Evolutionary conservation across 2,113 vertebrate species (phyloP).

Genomic region (Hippocampus guttulatus): DNA sequence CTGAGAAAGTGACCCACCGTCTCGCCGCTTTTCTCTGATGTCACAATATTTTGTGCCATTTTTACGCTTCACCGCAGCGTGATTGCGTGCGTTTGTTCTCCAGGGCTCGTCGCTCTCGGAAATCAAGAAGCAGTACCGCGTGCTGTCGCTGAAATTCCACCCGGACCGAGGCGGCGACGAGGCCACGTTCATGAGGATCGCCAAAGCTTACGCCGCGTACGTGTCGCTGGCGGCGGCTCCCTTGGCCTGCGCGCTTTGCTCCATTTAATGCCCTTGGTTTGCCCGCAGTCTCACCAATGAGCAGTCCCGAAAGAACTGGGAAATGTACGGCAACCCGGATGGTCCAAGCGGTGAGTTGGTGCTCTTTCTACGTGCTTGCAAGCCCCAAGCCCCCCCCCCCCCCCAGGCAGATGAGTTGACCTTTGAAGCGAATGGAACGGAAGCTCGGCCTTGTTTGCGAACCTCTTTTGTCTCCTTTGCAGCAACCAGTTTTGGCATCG

Average conservation of each 20-base stretch:
- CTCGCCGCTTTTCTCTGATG: too few species aligned
- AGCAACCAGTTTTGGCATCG: conserved; percentile 97
- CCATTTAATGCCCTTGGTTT: not conserved
- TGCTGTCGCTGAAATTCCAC: conserved; percentile 88
- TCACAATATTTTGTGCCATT: too few species aligned
- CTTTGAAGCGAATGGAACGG: not conserved
- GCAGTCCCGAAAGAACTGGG: conserved; percentile 88
- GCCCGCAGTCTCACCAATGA: conserved; percentile 88
- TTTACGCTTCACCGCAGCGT: not conserved
- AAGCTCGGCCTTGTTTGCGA: not conserved
- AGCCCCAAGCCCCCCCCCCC: too few species aligned
- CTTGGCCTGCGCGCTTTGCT: not conserved
- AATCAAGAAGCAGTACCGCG: conserved; percentile 94
- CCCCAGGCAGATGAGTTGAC: too few species aligned
- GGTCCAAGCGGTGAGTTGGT: conserved; percentile 85
- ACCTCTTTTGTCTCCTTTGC: not conserved
- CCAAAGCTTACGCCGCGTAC: conserved; percentile 95
- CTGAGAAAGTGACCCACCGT: too few species aligned
- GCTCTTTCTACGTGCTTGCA: not conserved
- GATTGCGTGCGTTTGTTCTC: conserved; percentile 17
- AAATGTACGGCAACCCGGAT: conserved; percentile 92
- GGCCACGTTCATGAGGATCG: conserved; percentile 93
- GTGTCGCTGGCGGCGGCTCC: conserved; percentile 32
- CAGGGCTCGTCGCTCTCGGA: conserved; percentile 86
- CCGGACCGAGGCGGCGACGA: conserved; percentile 97